A percentile compares a stretch with the other conserved stretches of the same genome.
Conservation (phyloP, 2,113 vertebrate species). For the Cynoglossus semilaevis region DNA sequence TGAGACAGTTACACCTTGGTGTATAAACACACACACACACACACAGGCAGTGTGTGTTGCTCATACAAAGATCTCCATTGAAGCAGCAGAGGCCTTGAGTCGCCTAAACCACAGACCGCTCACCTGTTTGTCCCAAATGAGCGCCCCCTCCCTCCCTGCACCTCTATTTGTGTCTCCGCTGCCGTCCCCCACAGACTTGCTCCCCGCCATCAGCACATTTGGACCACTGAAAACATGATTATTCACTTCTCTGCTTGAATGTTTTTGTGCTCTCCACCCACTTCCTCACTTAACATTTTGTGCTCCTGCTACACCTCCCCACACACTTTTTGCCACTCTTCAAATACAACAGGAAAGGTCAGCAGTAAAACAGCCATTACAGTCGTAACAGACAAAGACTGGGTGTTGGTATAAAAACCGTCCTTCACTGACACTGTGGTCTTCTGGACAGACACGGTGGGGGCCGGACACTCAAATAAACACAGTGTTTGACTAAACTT, state of each 20-base stretch:
- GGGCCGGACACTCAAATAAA: too few species aligned
- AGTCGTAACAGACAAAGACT: too few species aligned
- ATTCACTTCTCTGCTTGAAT: constrained; percentile 6
- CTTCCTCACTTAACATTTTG: background rate
- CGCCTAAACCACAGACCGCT: constrained; percentile 29
- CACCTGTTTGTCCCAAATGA: constrained; percentile 45
- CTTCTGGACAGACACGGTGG: too few species aligned
- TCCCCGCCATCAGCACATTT: constrained; percentile 5
- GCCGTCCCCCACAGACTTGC: background rate
- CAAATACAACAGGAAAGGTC: too few species aligned
- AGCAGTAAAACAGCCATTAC: too few species aligned
- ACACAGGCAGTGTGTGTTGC: constrained; percentile 14
- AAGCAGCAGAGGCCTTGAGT: constrained; percentile 35
- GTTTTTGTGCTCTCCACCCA: background rate
- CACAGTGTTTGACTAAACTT: too few species aligned
- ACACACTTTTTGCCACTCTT: too few species aligned
- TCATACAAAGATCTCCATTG: constrained; percentile 61
- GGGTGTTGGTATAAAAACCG: too few species aligned
- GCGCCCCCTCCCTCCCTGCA: constrained; percentile 5
- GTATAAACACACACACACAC: background rate
- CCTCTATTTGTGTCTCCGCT: constrained; percentile 17
- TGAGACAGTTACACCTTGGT: constrained; percentile 18
- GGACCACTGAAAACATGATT: constrained; percentile 29
- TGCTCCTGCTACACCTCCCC: background rate
- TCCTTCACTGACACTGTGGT: too few species aligned